Base-by-base conservation (phyloP, 2,797 vertebrate species). In the Macropodus opercularis region DNA sequence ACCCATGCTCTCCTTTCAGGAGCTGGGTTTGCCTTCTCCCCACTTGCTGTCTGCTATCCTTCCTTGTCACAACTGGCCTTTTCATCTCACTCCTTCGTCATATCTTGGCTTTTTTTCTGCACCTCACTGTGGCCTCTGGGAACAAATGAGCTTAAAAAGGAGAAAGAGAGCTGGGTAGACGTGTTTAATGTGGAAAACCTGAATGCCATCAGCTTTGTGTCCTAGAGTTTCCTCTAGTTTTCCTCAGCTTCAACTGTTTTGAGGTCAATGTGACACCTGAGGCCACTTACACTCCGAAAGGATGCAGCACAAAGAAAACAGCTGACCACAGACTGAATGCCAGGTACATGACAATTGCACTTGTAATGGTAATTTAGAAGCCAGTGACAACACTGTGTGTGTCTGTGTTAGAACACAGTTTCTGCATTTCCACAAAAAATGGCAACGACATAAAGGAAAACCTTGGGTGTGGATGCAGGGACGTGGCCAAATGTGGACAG, bases 41-140 rank as follows among this genome's bases (percentile, higher is more conserved):
- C 55, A 56, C 32, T 36, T 52, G 39, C 65, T 55, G 59, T 56
- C 66, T 83, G 57, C 21, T 64, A 26, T 14, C 34, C 61, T 77
- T 68, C 65, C 52, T 23, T 85, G 79, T 79, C 79, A 82, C 69
- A 72, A 66, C 72, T 79, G 72, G 74, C 69, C 76, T 81, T 81
- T 82, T 87, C 67, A 80, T 81, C 75, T 73, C 64, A 18, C 56
- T 75, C 56, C 63, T 72, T 55, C 74, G 36, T 83, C 69, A 39
- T 51, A 59, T 75, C 60, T 77, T 56, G 49, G 63, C 42, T 71
- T 75, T 68, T 50, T 68, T 77, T 47, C n/a, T 70, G 36, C 57
- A 43, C 31, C 49, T 55, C 54, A 15, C 18, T 14, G 14, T 51
- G 43, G 71, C 81, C 69, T 58, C 41, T 22, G 79, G 81, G 81